phyloP scores from a whole-genome alignment of 2,113 vertebrate species.

The Lonchura striata region DNA sequence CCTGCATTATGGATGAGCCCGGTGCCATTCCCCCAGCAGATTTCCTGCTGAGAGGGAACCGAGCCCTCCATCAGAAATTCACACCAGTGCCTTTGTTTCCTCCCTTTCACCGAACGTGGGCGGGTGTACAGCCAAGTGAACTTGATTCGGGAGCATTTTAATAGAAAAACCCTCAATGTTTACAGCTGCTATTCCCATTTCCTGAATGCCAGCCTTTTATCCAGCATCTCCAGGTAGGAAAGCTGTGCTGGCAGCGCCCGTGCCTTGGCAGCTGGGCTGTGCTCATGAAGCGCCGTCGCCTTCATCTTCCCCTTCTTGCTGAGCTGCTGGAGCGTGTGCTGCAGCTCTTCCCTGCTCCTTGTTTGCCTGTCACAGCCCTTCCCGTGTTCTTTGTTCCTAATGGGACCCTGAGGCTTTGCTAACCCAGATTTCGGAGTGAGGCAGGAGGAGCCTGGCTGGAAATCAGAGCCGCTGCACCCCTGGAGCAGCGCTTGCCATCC shows the following conservation, averaged over 20 bases:
- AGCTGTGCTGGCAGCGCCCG: neutral
- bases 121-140: neutral
- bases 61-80: neutral
- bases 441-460: neutral
- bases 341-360: neutral
- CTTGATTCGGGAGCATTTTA: neutral
- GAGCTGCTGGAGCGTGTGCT: neutral
- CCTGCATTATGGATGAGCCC: conserved; percentile 49
- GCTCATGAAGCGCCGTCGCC: neutral
- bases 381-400: neutral
- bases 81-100: neutral
- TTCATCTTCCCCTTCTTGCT: neutral
- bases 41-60: neutral
- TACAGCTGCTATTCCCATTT: neutral
- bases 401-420: conserved; percentile 47
- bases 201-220: neutral
- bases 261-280: neutral
- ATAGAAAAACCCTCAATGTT: neutral
- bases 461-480: neutral
- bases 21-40: neutral
- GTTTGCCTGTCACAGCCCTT: neutral
- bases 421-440: neutral
- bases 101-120: neutral
- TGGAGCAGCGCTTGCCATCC: rapidly evolving
- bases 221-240: neutral